Evolutionary conservation across 2,888 invertebrate species (phyloP).

Genomic region (Oligia fasciuncula): DNA sequence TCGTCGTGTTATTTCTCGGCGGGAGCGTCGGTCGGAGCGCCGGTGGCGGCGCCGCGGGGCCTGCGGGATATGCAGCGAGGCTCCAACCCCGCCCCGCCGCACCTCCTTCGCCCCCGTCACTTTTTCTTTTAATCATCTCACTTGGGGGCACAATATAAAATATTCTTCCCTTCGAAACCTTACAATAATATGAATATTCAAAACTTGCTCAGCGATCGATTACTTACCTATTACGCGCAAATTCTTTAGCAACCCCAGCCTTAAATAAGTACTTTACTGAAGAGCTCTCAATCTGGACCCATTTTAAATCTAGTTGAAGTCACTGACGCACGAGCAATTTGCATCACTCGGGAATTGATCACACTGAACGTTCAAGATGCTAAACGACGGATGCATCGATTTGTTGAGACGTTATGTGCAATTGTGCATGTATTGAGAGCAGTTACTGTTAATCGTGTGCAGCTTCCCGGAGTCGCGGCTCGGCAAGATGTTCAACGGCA

Average conservation of each 20-base stretch:
- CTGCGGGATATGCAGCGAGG: conserved; percentile 65
- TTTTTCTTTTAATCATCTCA: conserved; percentile 78
- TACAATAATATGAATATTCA: conserved; percentile 38
- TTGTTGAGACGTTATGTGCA: conserved; percentile 48
- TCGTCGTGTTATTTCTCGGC: conserved; percentile 72
- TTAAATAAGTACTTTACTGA: conserved; percentile 26
- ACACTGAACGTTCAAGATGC: conserved; percentile 49
- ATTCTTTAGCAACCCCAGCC: conserved; percentile 62
- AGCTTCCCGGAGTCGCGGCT: conserved; percentile 98
- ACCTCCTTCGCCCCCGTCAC: conserved; percentile 57
- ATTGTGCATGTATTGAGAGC: conserved; percentile 37
- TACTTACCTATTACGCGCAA: neutral
- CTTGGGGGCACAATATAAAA: conserved; percentile 74
- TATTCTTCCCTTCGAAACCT: conserved; percentile 29
- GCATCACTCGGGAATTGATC: conserved; percentile 61
- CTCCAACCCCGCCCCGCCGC: conserved; percentile 54
- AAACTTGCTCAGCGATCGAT: conserved; percentile 9
- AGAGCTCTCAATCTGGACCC: conserved; percentile 47
- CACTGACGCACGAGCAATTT: conserved; percentile 62
- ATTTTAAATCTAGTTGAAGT: conserved; percentile 53
- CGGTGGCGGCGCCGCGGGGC: conserved; percentile 67
- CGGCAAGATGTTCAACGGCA: conserved; percentile 98
- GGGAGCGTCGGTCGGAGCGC: conserved; percentile 62
- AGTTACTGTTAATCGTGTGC: conserved; percentile 69
- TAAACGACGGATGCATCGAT: conserved; percentile 63